These are phyloP conservation scores for Tribolium castaneum DNA, from an alignment of 1,140 invertebrate species.

Conservation along the genomic window DNA sequence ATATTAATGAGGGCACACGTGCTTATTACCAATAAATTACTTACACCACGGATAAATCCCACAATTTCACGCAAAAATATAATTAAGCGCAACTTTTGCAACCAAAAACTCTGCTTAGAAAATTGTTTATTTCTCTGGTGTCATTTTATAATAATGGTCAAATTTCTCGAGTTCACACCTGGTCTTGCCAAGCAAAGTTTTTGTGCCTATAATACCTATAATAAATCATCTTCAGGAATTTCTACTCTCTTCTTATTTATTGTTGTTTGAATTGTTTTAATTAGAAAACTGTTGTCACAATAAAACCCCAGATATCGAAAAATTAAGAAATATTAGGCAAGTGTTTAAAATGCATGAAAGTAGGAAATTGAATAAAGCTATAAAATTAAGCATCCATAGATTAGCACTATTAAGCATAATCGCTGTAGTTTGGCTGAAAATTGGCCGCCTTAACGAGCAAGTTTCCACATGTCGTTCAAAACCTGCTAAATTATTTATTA, in stretches of 20 bases:
- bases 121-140: too few relatives aligned
- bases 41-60: not conserved
- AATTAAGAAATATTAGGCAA: not conserved
- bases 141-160: too few relatives aligned
- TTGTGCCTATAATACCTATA: too few relatives aligned
- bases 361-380: conserved; percentile 7
- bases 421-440: not conserved
- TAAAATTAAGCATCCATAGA: not conserved
- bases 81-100: too few relatives aligned
- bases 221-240: too few relatives aligned
- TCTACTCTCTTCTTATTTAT: too few relatives aligned
- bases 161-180: too few relatives aligned
- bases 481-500: conserved; percentile 13
- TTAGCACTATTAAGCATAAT: not conserved
- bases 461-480: not conserved
- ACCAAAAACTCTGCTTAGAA: too few relatives aligned
- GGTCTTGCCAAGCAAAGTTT: too few relatives aligned
- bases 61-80: not conserved
- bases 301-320: too few relatives aligned
- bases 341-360: not conserved
- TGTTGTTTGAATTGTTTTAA: too few relatives aligned
- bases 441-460: not conserved
- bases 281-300: too few relatives aligned
- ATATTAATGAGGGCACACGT: conserved; percentile 58
- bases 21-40: conserved; percentile 45